phyloP scores from a whole-genome alignment of 2,113 vertebrate species.

The Bubo scandiacus region DNA sequence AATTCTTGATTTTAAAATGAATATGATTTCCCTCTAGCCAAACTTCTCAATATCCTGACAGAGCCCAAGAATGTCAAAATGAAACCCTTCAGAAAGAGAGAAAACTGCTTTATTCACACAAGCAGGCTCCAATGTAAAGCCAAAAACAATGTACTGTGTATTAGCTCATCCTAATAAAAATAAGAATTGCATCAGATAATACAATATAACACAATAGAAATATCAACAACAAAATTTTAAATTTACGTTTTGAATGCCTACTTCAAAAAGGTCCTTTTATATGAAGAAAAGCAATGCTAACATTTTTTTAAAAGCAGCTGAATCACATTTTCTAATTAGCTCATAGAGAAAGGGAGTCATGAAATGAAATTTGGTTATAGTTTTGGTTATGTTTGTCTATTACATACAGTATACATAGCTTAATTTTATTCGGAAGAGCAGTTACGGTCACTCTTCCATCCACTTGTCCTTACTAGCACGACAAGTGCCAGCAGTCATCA shows the following conservation, averaged over 20 bases:
- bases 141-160: not conserved
- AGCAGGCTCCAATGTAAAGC: not conserved
- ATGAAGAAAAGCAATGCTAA: not conserved
- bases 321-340: not conserved
- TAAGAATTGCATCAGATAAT: not conserved
- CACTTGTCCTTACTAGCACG: not conserved
- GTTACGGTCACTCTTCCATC: not conserved
- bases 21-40: slow-evolving; percentile 2
- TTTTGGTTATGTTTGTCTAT: not conserved
- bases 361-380: not conserved
- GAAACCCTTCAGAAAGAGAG: not conserved
- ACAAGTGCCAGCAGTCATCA: not conserved
- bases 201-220: not conserved
- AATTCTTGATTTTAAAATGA: slow-evolving; percentile 4
- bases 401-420: not conserved
- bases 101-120: not conserved
- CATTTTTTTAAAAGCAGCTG: not conserved
- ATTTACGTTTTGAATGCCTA: not conserved
- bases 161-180: not conserved
- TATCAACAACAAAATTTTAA: not conserved
- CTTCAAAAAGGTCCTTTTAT: not conserved
- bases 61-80: not conserved
- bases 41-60: slow-evolving; percentile 9
- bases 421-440: not conserved
- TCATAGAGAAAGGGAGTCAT: not conserved